Evolutionary conservation across 2,113 vertebrate species (phyloP).

Genomic region (Vombatus ursinus): DNA sequence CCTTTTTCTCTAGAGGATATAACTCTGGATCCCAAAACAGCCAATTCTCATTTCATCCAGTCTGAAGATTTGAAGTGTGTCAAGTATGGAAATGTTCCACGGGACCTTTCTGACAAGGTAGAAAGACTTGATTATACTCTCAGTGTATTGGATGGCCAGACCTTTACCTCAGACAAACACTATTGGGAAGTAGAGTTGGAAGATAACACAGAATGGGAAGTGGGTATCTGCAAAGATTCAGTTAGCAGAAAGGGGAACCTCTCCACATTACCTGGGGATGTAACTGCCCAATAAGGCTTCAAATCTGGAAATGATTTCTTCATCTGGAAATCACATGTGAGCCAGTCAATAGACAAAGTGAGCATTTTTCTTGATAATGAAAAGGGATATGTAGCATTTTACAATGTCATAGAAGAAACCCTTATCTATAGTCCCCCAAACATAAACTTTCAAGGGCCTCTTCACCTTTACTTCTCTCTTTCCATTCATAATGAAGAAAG

Average conservation of each 20-base stretch:
- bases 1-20: constrained; percentile 25
- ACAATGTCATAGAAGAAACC: constrained; percentile 36
- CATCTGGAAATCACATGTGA: constrained; percentile 69
- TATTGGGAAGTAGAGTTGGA: constrained; percentile 81
- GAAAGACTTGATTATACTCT: constrained; percentile 66
- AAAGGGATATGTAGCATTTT: constrained; percentile 64
- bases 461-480: constrained; percentile 72
- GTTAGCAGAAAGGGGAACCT: too few species aligned
- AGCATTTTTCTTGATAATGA: constrained; percentile 74
- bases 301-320: constrained; percentile 66
- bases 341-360: constrained; percentile 57
- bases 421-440: constrained; percentile 74
- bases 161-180: constrained; percentile 71
- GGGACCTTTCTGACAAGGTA: constrained; percentile 50
- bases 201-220: constrained; percentile 64
- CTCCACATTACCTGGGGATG: too few species aligned
- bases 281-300: too few species aligned
- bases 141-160: constrained; percentile 67
- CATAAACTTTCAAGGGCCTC: constrained; percentile 53
- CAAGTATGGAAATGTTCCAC: fast-evolving
- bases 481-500: constrained; percentile 71
- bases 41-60: constrained; percentile 57
- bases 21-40: constrained; percentile 75
- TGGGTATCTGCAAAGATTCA: constrained; percentile 72
- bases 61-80: constrained; percentile 60